phyloP scores from a whole-genome alignment of 2,797 vertebrate genomes.

The Eulemur rubriventer region DNA sequence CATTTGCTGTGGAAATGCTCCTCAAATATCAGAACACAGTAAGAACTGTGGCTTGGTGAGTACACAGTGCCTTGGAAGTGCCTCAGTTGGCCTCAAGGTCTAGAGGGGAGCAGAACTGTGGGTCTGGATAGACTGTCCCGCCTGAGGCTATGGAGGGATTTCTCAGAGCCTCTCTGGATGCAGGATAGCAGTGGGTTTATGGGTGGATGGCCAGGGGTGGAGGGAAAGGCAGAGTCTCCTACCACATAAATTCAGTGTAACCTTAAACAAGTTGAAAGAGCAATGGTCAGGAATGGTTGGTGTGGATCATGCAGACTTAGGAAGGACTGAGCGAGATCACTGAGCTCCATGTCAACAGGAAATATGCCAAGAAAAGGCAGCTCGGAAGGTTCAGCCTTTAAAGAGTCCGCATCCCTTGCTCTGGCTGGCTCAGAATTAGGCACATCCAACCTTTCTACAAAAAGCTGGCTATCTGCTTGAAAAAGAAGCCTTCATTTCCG shows the following conservation, averaged over 20 bases:
- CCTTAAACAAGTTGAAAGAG: background rate
- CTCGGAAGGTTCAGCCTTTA: background rate
- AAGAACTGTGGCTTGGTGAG: background rate
- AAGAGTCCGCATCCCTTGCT: background rate
- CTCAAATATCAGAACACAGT: background rate
- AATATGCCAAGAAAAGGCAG: background rate
- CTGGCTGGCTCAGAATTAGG: background rate
- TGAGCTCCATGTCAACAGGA: background rate
- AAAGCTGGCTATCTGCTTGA: background rate
- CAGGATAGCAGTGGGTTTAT: background rate
- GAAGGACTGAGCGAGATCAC: accelerated
- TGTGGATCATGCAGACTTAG: background rate
- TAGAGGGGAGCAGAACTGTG: background rate
- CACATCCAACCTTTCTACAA: background rate
- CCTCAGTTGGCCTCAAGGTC: background rate
- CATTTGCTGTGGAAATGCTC: background rate
- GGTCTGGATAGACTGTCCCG: background rate
- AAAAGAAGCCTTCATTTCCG: background rate
- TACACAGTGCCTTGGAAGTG: background rate
- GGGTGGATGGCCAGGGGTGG: background rate
- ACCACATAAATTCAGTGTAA: background rate
- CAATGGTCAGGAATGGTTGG: background rate
- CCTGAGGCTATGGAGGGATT: background rate
- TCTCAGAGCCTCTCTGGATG: background rate
- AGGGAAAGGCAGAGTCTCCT: background rate